Percentiles rank a stretch among this genome's conserved stretches.
Conservation (phyloP, 2,797 vertebrate genomes). For the Siniperca obscura region DNA sequence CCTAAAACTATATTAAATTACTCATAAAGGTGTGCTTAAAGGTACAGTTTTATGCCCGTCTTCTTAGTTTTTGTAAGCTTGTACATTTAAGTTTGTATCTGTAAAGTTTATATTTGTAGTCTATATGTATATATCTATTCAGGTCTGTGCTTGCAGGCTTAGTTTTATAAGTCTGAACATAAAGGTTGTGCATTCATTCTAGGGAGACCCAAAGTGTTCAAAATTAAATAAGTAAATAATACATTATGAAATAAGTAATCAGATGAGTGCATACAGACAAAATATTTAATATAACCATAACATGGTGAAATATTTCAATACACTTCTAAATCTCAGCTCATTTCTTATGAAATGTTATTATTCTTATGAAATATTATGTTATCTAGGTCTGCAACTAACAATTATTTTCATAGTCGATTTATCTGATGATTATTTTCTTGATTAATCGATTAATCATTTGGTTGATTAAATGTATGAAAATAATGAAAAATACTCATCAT, state of each 20-base stretch:
- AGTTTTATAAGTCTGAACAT: not conserved
- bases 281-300: not conserved
- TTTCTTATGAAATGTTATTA: slow-evolving; percentile 10
- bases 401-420: not conserved
- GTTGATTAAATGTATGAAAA: not conserved
- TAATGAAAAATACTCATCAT: not conserved
- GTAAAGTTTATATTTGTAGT: not conserved
- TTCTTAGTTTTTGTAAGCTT: not conserved
- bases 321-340: not conserved
- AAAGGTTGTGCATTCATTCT: not conserved
- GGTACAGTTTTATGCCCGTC: not conserved
- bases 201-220: not conserved
- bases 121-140: not conserved
- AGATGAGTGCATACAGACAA: not conserved
- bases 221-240: not conserved
- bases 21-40: not conserved
- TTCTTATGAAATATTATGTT: not conserved
- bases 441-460: not conserved
- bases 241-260: not conserved
- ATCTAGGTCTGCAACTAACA: not conserved
- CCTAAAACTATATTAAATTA: not conserved
- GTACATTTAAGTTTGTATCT: not conserved
- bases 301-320: not conserved
- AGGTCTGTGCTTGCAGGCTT: not conserved
- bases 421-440: not conserved